Percentiles rank a stretch among this genome's conserved stretches.
phyloP scores from a whole-genome alignment of 2,888 invertebrate genomes.

The Chrysomela aeneicollis region DNA sequence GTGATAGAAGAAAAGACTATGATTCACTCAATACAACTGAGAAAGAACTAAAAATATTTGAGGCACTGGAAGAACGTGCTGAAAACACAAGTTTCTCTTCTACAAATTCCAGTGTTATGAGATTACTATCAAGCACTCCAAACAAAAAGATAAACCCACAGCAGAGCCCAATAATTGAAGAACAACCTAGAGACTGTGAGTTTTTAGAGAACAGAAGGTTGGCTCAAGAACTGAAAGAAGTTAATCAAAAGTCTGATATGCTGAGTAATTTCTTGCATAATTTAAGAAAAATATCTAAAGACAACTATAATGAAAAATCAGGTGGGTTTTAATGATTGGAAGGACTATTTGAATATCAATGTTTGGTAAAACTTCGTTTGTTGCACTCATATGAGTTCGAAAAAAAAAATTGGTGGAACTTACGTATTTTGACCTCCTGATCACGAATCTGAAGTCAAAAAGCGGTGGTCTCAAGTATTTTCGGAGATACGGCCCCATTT shows the following conservation, averaged over 20 bases:
- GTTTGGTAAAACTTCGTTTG: too few relatives aligned
- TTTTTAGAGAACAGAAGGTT: background rate
- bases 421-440: too few relatives aligned
- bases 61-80: slow-evolving; percentile 78
- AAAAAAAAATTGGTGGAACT: too few relatives aligned
- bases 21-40: slow-evolving; percentile 40
- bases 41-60: slow-evolving; percentile 79
- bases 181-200: background rate
- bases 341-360: too few relatives aligned
- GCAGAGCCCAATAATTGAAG: slow-evolving; percentile 25
- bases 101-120: slow-evolving; percentile 57
- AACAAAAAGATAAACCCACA: slow-evolving; percentile 60
- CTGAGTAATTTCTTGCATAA: slow-evolving; percentile 43
- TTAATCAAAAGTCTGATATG: slow-evolving; percentile 39
- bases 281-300: slow-evolving; percentile 31
- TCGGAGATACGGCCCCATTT: too few relatives aligned
- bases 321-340: background rate
- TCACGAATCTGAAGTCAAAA: too few relatives aligned
- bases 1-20: background rate
- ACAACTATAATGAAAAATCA: slow-evolving; percentile 1
- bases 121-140: slow-evolving; percentile 54
- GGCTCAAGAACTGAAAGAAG: slow-evolving; percentile 34
- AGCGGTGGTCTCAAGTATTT: too few relatives aligned
- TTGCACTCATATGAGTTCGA: too few relatives aligned
- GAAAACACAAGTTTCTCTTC: slow-evolving; percentile 75